Evolutionary conservation across 2,797 vertebrate species (phyloP), one percentile per base, ranked within the genome.

Genomic region (Chelon labrosus): DNA sequence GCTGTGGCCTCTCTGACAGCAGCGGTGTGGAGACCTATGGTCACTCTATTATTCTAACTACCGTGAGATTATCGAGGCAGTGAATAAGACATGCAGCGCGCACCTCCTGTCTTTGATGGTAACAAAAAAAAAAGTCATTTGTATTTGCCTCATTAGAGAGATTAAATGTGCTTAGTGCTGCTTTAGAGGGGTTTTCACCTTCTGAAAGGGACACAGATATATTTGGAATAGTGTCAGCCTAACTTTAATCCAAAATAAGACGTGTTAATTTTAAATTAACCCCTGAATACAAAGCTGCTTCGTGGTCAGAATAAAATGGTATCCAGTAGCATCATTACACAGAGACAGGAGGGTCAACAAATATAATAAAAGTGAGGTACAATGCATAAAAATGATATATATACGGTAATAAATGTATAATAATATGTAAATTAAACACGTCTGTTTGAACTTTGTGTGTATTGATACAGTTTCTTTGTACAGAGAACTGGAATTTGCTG

Each of bases 31-130:
- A 65, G 13, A 60, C 13, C 31, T 66, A 16, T 5, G 44, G 37
- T 69, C 39, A 65, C 22, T 14, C 46, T 20, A 3, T 7, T 17
- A n/a, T 46, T 70, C 61, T 0, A 75, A 55, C 51, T 16, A 38
- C 37, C 41, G 0, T 60, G 17, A 77, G 14, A 25, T 19, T 51
- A 52, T 13, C 10, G 3, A 2, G 8, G 20, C 3, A n/a, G 25
- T 20, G 1, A 66, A n/a, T 14, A n/a, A 53, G 49, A 20, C 3
- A 14, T 17, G 0, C 14, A 11, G 3, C 7, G 11, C 31, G 10
- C 31, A 3, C 4, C 57, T 25, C 10, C 5, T 52, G 19, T 25
- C 10, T 56, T 60, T 65, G 20, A 35, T 9, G 22, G 52, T 14
- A 35, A 39, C 10, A 19, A 4, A 16, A 7, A 51, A 11, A 2